These are phyloP conservation scores for Cerastis rubricosa DNA, from an alignment of 2,888 invertebrate species.

Conservation along the genomic window DNA sequence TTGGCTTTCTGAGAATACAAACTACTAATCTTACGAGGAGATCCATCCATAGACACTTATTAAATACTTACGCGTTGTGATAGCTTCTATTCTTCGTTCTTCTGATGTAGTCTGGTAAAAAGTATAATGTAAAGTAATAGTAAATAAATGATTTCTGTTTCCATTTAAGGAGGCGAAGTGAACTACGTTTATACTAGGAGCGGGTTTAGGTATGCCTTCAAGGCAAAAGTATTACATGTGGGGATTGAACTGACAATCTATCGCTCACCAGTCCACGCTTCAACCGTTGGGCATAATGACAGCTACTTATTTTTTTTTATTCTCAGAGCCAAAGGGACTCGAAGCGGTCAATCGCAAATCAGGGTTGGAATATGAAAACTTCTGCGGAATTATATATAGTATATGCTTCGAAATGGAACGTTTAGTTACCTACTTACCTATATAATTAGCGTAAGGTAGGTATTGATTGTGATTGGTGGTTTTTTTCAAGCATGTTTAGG, in stretches of 20 bases:
- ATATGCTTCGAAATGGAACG: background rate
- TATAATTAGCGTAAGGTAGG: background rate
- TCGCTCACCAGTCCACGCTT: background rate
- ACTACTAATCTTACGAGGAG: background rate
- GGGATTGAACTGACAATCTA: background rate
- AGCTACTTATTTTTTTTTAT: background rate
- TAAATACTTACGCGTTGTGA: background rate
- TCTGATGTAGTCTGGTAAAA: background rate
- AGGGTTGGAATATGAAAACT: background rate
- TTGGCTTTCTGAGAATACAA: background rate
- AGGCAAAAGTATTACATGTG: background rate
- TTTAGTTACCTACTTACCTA: background rate
- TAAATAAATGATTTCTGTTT: background rate
- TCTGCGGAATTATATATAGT: background rate
- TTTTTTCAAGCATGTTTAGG: background rate
- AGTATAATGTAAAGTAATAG: no score
- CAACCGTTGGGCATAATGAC: background rate
- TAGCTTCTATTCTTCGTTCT: background rate
- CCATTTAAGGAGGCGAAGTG: background rate
- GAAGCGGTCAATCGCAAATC: background rate
- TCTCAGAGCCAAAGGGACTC: no score
- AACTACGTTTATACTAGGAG: background rate
- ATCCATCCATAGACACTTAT: background rate
- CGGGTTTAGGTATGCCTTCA: background rate
- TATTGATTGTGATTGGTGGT: background rate